Percentiles rank a stretch among this genome's conserved stretches.
Conservation (phyloP, 2,888 invertebrate species). For the Nymphalis polychloros region DNA sequence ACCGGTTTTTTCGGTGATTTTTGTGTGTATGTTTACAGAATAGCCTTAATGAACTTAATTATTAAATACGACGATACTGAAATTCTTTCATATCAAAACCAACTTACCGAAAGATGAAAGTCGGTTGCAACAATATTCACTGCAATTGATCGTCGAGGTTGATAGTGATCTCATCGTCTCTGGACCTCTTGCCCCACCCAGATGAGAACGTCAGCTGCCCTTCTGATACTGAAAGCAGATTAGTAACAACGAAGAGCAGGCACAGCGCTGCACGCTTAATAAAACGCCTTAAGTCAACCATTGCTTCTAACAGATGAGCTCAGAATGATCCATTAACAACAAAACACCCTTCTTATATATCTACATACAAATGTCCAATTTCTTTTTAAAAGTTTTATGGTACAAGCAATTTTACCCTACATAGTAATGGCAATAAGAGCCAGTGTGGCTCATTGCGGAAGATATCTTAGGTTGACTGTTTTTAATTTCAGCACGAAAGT, state of each 20-base stretch:
- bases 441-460: neutral
- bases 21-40: too few species aligned
- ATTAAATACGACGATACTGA: too few species aligned
- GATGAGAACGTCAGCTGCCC: constrained; percentile 82
- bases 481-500: constrained; percentile 46
- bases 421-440: neutral
- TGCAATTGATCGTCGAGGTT: constrained; percentile 41
- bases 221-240: constrained; percentile 48
- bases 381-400: neutral
- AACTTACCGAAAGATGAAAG: constrained; percentile 9
- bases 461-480: neutral
- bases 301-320: constrained; percentile 14
- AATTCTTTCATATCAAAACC: neutral
- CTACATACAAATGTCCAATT: constrained; percentile 8
- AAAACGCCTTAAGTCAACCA: constrained; percentile 40
- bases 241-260: constrained; percentile 48
- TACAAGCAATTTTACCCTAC: neutral
- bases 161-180: constrained; percentile 41
- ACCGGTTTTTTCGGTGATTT: too few species aligned
- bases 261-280: constrained; percentile 38
- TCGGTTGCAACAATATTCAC: constrained; percentile 17
- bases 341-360: constrained; percentile 45
- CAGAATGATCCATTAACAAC: constrained; percentile 19
- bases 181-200: constrained; percentile 78
- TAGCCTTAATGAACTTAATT: too few species aligned